phyloP scores from a whole-genome alignment of 2,113 vertebrate species.

The Prunella fulvescens region DNA sequence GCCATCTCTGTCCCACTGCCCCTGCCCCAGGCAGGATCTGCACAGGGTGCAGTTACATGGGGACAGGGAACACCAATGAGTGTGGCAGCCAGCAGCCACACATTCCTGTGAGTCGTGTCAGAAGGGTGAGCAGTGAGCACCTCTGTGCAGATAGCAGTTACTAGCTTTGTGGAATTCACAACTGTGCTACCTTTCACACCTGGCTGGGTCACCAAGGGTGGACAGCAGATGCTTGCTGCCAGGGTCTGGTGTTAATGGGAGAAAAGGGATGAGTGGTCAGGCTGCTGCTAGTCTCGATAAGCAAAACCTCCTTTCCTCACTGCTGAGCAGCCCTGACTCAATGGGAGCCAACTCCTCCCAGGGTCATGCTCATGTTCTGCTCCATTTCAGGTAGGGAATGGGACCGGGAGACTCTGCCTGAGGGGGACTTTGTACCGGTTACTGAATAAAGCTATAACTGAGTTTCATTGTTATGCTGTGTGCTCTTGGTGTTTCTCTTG shows the following conservation, averaged over 20 bases:
- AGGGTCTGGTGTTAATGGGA: neutral
- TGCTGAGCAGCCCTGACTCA: neutral
- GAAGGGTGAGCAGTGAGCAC: neutral
- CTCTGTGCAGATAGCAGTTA: neutral
- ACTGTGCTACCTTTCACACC: neutral
- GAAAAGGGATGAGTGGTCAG: conserved; percentile 30
- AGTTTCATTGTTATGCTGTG: conserved; percentile 64
- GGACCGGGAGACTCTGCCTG: conserved; percentile 53
- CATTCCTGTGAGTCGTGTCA: accelerated
- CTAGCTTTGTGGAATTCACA: neutral
- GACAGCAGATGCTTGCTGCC: neutral
- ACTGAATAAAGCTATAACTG: conserved; percentile 87
- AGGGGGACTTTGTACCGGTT: conserved; percentile 81
- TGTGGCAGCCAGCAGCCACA: neutral
- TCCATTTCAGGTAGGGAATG: conserved; percentile 61
- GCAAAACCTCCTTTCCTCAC: neutral
- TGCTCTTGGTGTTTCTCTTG: neutral
- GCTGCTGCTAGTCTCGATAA: neutral
- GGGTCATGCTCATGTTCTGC: conserved; percentile 28
- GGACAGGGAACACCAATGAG: neutral
- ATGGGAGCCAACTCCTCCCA: conserved; percentile 25
- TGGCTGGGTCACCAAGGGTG: neutral
- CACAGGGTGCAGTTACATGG: neutral
- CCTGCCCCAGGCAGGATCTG: neutral
- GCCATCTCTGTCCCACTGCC: neutral